phyloP scores from a whole-genome alignment of 2,113 vertebrate genomes.

The Pachypanchax playfairii region DNA sequence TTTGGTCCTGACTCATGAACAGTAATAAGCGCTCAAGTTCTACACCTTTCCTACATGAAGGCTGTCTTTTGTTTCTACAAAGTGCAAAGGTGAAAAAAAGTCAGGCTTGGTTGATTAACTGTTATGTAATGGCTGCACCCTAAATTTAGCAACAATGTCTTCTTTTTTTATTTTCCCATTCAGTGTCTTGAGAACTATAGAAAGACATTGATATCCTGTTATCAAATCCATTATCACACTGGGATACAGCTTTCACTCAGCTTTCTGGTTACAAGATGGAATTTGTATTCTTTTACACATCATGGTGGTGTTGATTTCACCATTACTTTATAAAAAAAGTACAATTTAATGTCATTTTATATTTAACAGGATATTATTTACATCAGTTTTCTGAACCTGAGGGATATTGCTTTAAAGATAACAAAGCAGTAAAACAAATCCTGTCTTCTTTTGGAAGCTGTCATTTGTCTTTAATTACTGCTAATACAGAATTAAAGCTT shows the following conservation, averaged over 20 bases:
- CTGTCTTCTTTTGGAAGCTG: too few species aligned
- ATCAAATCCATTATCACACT: too few species aligned
- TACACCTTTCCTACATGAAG: slow-evolving; percentile 71
- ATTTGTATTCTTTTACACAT: too few species aligned
- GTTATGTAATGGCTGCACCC: slow-evolving; percentile 53
- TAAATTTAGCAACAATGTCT: slow-evolving; percentile 45
- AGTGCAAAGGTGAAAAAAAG: slow-evolving; percentile 64
- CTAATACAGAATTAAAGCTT: slow-evolving; percentile 75
- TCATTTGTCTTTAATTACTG: slow-evolving; percentile 63
- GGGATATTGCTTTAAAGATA: not conserved
- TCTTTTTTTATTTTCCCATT: slow-evolving; percentile 29
- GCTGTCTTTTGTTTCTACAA: slow-evolving; percentile 68
- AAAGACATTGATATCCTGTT: too few species aligned
- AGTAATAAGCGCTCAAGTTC: slow-evolving; percentile 69
- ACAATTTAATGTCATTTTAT: too few species aligned
- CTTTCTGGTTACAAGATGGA: slow-evolving; percentile 11
- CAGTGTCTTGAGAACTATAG: slow-evolving; percentile 31
- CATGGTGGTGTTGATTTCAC: not conserved
- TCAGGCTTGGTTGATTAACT: slow-evolving; percentile 67
- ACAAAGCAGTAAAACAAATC: not conserved
- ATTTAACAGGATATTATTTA: too few species aligned
- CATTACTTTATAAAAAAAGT: too few species aligned
- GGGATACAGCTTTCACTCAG: not conserved
- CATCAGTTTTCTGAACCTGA: too few species aligned
- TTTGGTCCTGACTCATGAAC: slow-evolving; percentile 59